Base-by-base conservation (phyloP, 1,140 invertebrate genomes). In the Myzus persicae region DNA sequence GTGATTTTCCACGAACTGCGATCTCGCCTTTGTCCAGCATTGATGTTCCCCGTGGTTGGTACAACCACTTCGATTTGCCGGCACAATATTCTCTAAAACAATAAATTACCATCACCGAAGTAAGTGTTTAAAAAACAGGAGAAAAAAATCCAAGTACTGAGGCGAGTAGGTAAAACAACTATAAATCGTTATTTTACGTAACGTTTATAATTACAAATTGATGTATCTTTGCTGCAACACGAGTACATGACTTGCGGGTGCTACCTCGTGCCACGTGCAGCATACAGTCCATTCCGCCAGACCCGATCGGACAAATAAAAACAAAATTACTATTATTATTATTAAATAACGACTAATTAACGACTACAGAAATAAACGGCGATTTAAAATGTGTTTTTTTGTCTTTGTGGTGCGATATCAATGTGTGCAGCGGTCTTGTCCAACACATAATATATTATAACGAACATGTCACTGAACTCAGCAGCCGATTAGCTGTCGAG, bases 391-490 rank as follows among this genome's bases (percentile, higher is more conserved):
- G 14, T 38, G 8, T 85, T 85, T 85, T 85, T 85, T 85, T 85
- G 84, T 85, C 40, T 42, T 44, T 42, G 31, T 85, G 40, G 31
- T 85, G 40, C 40, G 42, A 85, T 85, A 85, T 85, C 42, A n/a
- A 85, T 22, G 18, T 48, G 46, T 26, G n/a, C n/a, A n/a, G 38
- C 26, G 59, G 42, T 85, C n/a, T 67, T 36, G 24, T 44, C 84
- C 26, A n/a, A 44, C 42, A 46, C 44, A 85, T 67, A 90, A 90
- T 46, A 22, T 24, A 48, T 46, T 46, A 48, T 14, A n/a, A 51
- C 20, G 24, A 24, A 51, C 46, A 89, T 89, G 89, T 90, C 89
- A 90, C 89, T 90, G 89, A 90, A 90, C 89, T 67, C 89, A 5
- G 51, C 59, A n/a, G n/a, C 40, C 42, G 54, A 90, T 90, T 40